Base-by-base conservation (phyloP, 1,140 invertebrate species). In the Drosophila bifasciata region DNA sequence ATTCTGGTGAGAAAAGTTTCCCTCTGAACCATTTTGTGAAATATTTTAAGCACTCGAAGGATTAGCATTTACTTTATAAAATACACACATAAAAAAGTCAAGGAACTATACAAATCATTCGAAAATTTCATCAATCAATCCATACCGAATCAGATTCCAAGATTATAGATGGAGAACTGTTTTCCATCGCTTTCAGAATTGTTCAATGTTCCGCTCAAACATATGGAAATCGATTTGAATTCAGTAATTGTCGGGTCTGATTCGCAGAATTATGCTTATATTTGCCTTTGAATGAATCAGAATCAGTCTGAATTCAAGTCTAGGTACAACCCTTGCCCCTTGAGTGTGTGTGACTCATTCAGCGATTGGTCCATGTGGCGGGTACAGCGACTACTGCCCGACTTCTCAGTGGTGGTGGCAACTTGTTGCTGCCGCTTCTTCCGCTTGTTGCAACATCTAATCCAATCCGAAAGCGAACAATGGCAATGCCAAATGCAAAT, bases 401-500 rank as follows among this genome's bases (percentile, higher is more conserved):
- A 70, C 68, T 76, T 66, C 57, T 58, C 76, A 51, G 70, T 76
- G 71, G 80, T 76, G 71, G 80, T 55, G 49, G 73, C 78, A 77
- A 86, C 79, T 84, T 83, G 79, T 83, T 84, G 79, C 76, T 53
- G 49, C 76, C 41, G 49, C 53, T 50, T 13, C 45, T 32, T 39
- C 4, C 9, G 7, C 32, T 39, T 52, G 64, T 45, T 67, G 64
- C 64, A 68, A 68, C 62, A 68, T 73, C 70, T 73, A 73, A 73
- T 73, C 69, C 69, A 73, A 73, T 50, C 51, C 45, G 52, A 68
- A 36, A 62, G 69, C 63, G 32, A 83, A 74, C 73, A 64, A 73
- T 76, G 46, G 9, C 28, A 66, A 45, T 51, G 59, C 61, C 56
- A 74, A 64, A 71, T 67, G 72, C 73, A 63, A 60, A 58, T 58